Evolutionary conservation across 2,113 vertebrate genomes (phyloP).

Genomic region (Rhizomys pruinosus): DNA sequence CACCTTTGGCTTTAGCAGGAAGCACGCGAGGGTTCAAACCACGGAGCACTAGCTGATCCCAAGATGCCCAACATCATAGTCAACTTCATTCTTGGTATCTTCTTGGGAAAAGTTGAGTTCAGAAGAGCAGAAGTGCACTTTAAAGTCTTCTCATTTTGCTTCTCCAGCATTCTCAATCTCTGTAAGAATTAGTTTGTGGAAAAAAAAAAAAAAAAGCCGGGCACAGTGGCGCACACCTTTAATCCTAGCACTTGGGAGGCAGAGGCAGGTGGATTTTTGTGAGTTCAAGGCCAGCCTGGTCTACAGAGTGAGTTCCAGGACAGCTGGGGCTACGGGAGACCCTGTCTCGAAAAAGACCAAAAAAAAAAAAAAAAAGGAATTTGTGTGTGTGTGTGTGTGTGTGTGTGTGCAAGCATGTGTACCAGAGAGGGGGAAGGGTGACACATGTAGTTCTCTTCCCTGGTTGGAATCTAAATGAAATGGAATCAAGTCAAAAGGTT

Average conservation of each 20-base stretch:
- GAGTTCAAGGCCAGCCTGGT: too few species aligned
- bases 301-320: too few species aligned
- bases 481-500: neutral
- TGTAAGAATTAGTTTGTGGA: conserved; percentile 18
- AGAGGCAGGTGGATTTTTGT: too few species aligned
- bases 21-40: neutral
- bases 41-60: neutral
- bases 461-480: neutral
- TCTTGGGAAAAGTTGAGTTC: neutral
- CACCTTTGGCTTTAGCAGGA: neutral
- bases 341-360: too few species aligned
- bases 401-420: neutral
- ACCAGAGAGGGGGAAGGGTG: neutral
- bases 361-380: too few species aligned
- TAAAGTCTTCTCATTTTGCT: neutral
- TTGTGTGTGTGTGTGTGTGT: neutral
- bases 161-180: neutral
- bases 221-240: too few species aligned
- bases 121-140: neutral
- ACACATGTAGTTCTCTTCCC: neutral
- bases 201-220: too few species aligned
- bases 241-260: too few species aligned
- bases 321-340: too few species aligned
- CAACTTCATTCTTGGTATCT: neutral
- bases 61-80: neutral